These are phyloP conservation scores for Eulacestoma nigropectus DNA, from an alignment of 2,113 vertebrate species.

Conservation along the genomic window DNA sequence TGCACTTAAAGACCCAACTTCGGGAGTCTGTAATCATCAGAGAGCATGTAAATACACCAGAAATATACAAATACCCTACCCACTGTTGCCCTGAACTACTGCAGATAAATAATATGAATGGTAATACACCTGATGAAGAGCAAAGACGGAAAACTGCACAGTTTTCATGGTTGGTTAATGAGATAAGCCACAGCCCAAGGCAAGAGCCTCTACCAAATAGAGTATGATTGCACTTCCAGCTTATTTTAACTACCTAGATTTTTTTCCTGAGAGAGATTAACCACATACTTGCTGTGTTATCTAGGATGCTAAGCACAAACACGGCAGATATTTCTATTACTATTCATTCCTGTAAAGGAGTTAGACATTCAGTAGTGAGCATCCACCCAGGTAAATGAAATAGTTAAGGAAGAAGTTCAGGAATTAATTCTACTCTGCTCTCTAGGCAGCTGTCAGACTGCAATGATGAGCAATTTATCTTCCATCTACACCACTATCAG, in stretches of 20 bases:
- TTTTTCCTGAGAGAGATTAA: background rate
- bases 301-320: background rate
- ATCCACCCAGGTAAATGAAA: background rate
- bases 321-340: background rate
- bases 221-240: background rate
- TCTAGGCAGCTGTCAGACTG: conserved; percentile 35
- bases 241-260: background rate
- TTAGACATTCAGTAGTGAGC: background rate
- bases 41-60: background rate
- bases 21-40: background rate
- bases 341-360: background rate
- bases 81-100: background rate
- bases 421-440: background rate
- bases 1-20: background rate
- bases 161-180: background rate
- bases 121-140: background rate
- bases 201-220: background rate
- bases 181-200: background rate
- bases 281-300: background rate
- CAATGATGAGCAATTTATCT: conserved; percentile 50
- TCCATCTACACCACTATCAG: background rate
- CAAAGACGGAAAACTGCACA: background rate
- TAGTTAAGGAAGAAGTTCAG: conserved; percentile 22
- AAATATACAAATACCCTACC: background rate
- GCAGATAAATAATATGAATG: background rate